phyloP scores from a whole-genome alignment of 2,888 invertebrate genomes.

The Cheilosia scutellata region DNA sequence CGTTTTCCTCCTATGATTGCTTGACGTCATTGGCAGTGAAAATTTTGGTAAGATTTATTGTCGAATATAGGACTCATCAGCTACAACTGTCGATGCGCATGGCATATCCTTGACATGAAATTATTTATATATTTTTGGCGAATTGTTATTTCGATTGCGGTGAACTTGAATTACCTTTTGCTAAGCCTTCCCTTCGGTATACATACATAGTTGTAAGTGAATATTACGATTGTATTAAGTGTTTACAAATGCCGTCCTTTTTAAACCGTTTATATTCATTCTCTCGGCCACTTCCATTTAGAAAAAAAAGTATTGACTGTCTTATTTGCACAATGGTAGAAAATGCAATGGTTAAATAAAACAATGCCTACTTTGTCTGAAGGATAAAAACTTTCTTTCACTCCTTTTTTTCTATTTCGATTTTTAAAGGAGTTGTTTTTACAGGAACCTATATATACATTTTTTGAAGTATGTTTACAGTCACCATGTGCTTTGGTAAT shows the following conservation, averaged over 20 bases:
- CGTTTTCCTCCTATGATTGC: constrained; percentile 2
- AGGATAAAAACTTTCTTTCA: background rate
- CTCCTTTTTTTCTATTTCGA: background rate
- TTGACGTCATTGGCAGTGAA: constrained; percentile 11
- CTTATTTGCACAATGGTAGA: too few species aligned
- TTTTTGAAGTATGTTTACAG: constrained; percentile 11
- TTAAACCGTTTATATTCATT: too few species aligned
- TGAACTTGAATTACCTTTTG: too few species aligned
- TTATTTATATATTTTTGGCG: too few species aligned
- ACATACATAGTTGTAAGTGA: too few species aligned
- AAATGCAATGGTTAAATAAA: background rate
- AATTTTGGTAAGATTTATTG: background rate
- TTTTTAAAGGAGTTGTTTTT: background rate
- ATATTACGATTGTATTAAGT: too few species aligned
- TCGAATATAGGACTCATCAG: background rate
- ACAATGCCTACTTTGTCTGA: background rate
- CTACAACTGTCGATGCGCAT: background rate
- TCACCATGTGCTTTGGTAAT: constrained; percentile 10
- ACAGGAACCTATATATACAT: constrained; percentile 1
- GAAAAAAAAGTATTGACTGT: too few species aligned
- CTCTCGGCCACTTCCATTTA: too few species aligned
- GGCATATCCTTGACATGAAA: background rate
- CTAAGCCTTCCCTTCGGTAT: too few species aligned
- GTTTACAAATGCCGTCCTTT: too few species aligned
- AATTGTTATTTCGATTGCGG: too few species aligned